Evolutionary conservation across 2,113 vertebrate species (phyloP).

Genomic region (Microcebus jonahi): DNA sequence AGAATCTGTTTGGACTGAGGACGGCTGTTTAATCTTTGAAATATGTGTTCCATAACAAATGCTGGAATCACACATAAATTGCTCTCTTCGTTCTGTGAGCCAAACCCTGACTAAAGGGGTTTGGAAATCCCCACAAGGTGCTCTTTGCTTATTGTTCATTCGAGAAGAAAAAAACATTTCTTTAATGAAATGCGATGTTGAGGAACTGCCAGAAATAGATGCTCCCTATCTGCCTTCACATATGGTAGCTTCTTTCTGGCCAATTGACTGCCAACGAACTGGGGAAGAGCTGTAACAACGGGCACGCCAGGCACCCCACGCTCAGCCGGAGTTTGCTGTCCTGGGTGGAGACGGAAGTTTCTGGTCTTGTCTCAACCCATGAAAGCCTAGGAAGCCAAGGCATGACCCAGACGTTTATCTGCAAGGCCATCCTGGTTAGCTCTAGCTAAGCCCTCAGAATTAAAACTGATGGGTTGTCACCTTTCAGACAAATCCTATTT

Average conservation of each 20-base stretch:
- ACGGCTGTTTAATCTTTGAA: slow-evolving; percentile 73
- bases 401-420: not conserved
- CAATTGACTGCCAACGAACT: slow-evolving; percentile 68
- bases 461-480: not conserved
- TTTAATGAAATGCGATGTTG: slow-evolving; percentile 76
- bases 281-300: slow-evolving; percentile 37
- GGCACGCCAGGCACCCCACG: slow-evolving; percentile 4
- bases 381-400: not conserved
- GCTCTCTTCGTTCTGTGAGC: slow-evolving; percentile 56
- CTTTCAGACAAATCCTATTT: slow-evolving; percentile 35
- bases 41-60: slow-evolving; percentile 69
- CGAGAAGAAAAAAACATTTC: slow-evolving; percentile 66
- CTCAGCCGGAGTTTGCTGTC: not conserved
- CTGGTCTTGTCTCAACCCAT: not conserved
- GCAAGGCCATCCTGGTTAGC: not conserved
- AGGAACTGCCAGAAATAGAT: slow-evolving; percentile 75
- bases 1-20: slow-evolving; percentile 73
- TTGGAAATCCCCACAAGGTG: slow-evolving; percentile 79
- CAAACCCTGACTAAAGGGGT: slow-evolving; percentile 55
- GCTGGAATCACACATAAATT: slow-evolving; percentile 61
- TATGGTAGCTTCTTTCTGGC: slow-evolving; percentile 67
- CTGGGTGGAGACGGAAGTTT: not conserved
- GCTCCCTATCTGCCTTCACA: slow-evolving; percentile 65
- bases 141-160: slow-evolving; percentile 69
- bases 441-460: slow-evolving; percentile 48